Conservation (phyloP, 35 echinoderm and acorn worm genomes). For the Holothuria glaberrima region DNA sequence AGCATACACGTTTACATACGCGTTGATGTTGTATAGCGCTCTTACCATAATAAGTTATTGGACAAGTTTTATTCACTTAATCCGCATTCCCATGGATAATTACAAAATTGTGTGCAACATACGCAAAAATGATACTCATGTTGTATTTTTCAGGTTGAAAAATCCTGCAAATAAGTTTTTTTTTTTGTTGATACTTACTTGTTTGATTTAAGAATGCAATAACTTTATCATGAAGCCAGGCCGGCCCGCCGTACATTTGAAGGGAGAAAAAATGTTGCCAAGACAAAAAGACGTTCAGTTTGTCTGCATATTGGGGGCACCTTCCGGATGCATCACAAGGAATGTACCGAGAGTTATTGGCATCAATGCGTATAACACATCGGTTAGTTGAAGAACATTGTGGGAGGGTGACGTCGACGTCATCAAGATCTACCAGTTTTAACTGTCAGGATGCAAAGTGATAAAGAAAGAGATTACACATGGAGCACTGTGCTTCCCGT, state of each 20-base stretch:
- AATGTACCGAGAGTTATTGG: background rate
- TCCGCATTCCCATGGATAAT: no score
- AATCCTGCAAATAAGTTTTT: no score
- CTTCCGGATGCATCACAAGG: background rate
- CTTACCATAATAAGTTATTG: no score
- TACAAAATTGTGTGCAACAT: no score
- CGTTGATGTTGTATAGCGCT: no score
- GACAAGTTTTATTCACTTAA: no score
- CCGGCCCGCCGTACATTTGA: conserved; percentile 2
- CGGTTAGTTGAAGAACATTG: background rate
- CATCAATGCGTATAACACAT: background rate
- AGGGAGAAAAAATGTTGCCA: conserved; percentile 24
- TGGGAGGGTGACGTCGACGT: background rate
- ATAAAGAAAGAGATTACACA: no score
- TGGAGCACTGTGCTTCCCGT: no score
- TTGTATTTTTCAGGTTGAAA: no score
- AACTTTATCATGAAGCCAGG: conserved; percentile 3
- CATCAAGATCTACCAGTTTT: conserved; percentile 36
- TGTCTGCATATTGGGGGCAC: conserved; percentile 23
- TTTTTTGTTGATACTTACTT: background rate
- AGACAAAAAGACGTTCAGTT: conserved; percentile 5
- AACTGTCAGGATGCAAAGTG: background rate
- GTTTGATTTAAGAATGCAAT: conserved; percentile 28
- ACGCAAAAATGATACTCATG: no score
- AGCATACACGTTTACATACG: no score